Conservation (phyloP, 2,113 vertebrate species). For the Tympanuchus pallidicinctus region DNA sequence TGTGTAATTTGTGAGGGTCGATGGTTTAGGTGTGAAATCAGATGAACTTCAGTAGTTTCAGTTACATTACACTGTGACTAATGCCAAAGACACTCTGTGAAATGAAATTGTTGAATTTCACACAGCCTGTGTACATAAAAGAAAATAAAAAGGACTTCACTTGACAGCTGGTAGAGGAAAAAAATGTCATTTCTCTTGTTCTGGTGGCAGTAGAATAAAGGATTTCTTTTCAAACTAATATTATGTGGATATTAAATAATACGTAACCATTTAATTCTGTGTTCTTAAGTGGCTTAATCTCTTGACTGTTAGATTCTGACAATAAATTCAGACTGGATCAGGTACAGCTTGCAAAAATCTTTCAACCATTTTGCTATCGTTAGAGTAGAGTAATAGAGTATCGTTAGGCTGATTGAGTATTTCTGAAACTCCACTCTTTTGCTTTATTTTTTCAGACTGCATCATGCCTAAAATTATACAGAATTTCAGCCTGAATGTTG, state of each 20-base stretch:
- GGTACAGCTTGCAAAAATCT: slow-evolving; percentile 35
- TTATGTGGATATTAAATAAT: slow-evolving; percentile 65
- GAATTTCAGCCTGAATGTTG: neutral
- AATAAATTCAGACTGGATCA: slow-evolving; percentile 53
- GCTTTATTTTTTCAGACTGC: slow-evolving; percentile 16
- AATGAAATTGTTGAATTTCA: slow-evolving; percentile 63
- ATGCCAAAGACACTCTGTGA: slow-evolving; percentile 66
- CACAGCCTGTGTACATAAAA: neutral
- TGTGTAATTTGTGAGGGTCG: slow-evolving; percentile 30
- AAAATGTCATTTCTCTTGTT: slow-evolving; percentile 57
- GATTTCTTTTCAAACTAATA: slow-evolving; percentile 48
- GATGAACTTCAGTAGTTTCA: slow-evolving; percentile 53
- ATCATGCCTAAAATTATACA: neutral
- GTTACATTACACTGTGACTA: slow-evolving; percentile 57
- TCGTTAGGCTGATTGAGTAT: neutral
- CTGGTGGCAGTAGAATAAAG: slow-evolving; percentile 5
- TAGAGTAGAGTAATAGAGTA: neutral
- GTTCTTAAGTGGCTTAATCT: slow-evolving; percentile 35
- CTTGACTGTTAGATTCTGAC: slow-evolving; percentile 23
- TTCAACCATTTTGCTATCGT: slow-evolving; percentile 4
- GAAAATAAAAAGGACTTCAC: neutral
- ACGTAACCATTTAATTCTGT: slow-evolving; percentile 38
- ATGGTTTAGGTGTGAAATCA: slow-evolving; percentile 68
- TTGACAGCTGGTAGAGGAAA: slow-evolving; percentile 39
- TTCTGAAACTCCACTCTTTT: slow-evolving; percentile 20